Percentiles rank a stretch among this genome's conserved stretches.
phyloP scores from a whole-genome alignment of 1,140 invertebrate genomes.

The Drosophila paulistorum region DNA sequence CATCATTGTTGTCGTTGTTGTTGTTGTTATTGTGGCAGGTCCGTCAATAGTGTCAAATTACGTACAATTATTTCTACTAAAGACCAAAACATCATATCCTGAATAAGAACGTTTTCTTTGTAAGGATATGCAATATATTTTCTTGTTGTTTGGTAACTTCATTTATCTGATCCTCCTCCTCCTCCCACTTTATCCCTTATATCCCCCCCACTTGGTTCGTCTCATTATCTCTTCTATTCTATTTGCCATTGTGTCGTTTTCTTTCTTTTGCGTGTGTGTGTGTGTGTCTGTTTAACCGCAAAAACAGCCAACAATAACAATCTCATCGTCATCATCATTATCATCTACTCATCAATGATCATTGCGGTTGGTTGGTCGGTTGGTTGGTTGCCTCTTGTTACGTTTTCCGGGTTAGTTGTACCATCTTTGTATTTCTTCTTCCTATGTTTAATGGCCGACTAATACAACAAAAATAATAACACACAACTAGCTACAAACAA shows the following conservation, averaged over 20 bases:
- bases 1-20: conserved; percentile 50
- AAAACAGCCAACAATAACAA: conserved; percentile 23
- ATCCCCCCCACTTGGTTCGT: background rate
- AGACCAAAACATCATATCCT: background rate
- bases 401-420: conserved; percentile 41
- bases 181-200: too few species aligned
- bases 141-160: too few species aligned
- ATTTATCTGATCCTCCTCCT: too few species aligned
- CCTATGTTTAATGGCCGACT: background rate
- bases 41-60: conserved; percentile 70
- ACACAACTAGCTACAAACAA: conserved; percentile 19
- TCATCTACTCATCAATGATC: conserved; percentile 11
- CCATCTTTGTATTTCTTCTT: background rate
- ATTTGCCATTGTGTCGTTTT: background rate
- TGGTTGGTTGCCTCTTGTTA: conserved; percentile 21
- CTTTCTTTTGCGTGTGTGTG: background rate
- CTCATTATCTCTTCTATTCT: conserved; percentile 34
- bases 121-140: too few species aligned
- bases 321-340: conserved; percentile 19
- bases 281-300: conserved; percentile 39
- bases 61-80: conserved; percentile 68
- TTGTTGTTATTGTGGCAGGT: conserved; percentile 61
- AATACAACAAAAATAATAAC: conserved; percentile 8
- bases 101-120: too few species aligned
- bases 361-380: conserved; percentile 10